Evolutionary conservation across 2,797 vertebrate species (phyloP).

Genomic region (Coluber constrictor): DNA sequence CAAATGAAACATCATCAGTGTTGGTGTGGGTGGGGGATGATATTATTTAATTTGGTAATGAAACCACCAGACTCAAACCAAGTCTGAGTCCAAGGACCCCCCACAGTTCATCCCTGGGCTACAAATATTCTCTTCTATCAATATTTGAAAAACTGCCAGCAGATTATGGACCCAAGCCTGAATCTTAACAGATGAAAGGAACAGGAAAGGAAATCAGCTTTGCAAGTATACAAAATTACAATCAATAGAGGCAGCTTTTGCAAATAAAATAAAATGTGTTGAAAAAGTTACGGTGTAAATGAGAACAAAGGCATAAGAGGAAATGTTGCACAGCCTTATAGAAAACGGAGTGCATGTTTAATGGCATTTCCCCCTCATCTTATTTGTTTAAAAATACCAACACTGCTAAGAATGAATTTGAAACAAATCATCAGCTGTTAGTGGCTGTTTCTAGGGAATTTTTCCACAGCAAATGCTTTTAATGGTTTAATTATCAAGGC

Average conservation of each 20-base stretch:
- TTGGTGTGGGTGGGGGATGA: neutral
- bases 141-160: neutral
- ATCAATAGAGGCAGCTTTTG: neutral
- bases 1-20: neutral
- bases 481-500: slow-evolving; percentile 45
- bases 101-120: neutral
- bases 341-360: slow-evolving; percentile 16
- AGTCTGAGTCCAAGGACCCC: neutral
- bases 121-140: neutral
- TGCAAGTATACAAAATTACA: neutral
- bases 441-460: slow-evolving; percentile 28
- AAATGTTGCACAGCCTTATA: neutral
- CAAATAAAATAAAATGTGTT: neutral
- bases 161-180: neutral
- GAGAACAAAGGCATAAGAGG: neutral
- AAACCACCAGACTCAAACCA: neutral
- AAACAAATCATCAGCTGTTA: slow-evolving; percentile 35
- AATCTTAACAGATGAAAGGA: neutral
- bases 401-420: slow-evolving; percentile 10
- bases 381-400: slow-evolving; percentile 13
- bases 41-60: neutral
- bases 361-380: accelerated
- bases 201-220: neutral
- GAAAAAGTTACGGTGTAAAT: neutral
- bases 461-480: slow-evolving; percentile 18